Percentiles rank a stretch among this genome's conserved stretches.
Evolutionary conservation across 2,888 invertebrate species (phyloP).

Genomic region (Pollenia amentaria): DNA sequence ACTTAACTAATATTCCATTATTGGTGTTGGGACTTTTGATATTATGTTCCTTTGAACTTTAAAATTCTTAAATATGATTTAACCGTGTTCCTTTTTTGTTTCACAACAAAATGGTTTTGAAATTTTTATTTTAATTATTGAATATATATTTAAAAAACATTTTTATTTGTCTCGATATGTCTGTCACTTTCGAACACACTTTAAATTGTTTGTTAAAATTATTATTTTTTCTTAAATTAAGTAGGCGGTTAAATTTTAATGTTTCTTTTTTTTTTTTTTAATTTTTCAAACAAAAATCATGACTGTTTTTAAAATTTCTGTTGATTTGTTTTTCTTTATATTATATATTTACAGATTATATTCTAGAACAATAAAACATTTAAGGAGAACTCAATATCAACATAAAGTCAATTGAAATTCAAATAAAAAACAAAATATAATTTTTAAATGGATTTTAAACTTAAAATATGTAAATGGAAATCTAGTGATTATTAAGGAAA

Average conservation of each 20-base stretch:
- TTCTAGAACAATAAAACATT: constrained; percentile 70
- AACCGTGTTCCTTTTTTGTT: no score
- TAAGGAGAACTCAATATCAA: constrained; percentile 75
- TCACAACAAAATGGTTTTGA: no score
- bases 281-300: constrained; percentile 25
- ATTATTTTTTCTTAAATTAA: not conserved
- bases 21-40: no score
- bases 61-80: no score
- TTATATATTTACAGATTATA: constrained; percentile 77
- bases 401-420: constrained; percentile 75
- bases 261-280: not conserved
- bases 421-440: constrained; percentile 10
- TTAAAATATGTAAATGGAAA: not conserved
- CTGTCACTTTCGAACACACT: constrained; percentile 2
- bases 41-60: no score
- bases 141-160: no score
- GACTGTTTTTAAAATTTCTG: constrained; percentile 1
- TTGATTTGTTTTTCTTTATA: constrained; percentile 35
- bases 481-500: constrained; percentile 13
- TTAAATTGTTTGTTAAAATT: constrained; percentile 14
- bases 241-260: not conserved
- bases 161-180: constrained; percentile 2
- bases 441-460: constrained; percentile 14
- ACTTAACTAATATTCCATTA: no score
- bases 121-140: not conserved